Percentiles rank a stretch among this genome's conserved stretches.
These are phyloP conservation scores for Eurytoma adleriae DNA, from an alignment of 2,888 invertebrate species.

Conservation along the genomic window DNA sequence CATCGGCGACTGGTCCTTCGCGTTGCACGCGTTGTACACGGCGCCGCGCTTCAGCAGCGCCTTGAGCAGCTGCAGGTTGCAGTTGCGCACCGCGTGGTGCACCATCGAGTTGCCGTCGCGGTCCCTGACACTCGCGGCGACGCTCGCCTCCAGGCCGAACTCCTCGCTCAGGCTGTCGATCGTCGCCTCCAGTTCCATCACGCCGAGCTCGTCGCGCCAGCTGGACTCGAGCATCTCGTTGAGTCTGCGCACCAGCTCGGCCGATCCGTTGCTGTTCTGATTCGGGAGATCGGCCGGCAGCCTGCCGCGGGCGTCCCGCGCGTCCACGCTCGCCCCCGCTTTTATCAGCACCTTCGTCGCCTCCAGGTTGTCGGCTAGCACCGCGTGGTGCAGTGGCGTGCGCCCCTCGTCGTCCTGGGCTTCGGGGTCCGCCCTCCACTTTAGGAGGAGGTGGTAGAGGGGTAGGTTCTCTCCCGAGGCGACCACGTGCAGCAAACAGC, in stretches of 20 bases:
- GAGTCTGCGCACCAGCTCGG: neutral
- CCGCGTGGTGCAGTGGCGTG: neutral
- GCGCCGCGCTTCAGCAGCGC: too few species aligned
- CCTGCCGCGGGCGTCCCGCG: neutral
- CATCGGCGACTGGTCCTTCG: too few species aligned
- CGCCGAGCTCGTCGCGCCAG: neutral
- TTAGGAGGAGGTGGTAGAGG: neutral
- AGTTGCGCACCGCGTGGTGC: neutral
- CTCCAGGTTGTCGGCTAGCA: neutral
- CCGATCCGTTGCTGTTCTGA: neutral
- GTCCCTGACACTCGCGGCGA: neutral
- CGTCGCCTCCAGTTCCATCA: too few species aligned
- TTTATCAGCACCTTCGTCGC: neutral
- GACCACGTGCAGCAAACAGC: slow-evolving; percentile 15
- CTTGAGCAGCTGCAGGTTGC: too few species aligned
- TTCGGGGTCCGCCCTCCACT: neutral
- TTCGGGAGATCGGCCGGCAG: neutral
- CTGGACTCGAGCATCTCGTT: neutral
- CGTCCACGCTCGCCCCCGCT: neutral
- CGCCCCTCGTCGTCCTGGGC: neutral
- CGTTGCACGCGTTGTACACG: too few species aligned
- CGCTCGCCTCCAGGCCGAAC: neutral
- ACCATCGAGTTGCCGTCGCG: neutral
- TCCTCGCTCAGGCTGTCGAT: too few species aligned
- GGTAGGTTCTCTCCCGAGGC: neutral